Evolutionary conservation across 2,888 invertebrate species (phyloP), one percentile per base, ranked within the genome.

Genomic region (Boloria selene): DNA sequence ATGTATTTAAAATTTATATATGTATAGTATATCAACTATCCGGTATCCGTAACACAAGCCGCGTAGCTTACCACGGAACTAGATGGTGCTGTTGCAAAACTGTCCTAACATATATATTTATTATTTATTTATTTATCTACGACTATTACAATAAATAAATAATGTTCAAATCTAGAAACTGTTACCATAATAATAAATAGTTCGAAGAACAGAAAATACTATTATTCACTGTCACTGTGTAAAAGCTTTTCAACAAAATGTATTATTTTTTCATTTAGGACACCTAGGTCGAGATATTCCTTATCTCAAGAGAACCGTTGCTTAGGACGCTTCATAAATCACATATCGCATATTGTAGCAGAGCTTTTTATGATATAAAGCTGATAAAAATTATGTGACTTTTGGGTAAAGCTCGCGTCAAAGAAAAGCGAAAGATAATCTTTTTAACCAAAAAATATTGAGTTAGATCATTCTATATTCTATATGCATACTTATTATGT

Each of bases 301-400:
- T 22, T 56, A 56, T 56, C 56, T 56, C 13, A 22, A n/a, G 55
- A 56, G 45, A 45, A 42, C 22, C 45, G 13, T n/a, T 45, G 26
- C 26, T 56, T 13, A 53, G 16, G 53, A 44, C 44, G 44, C 44
- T 45, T 56, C 56, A 56, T 56, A 56, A 56, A 56, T 56, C 56
- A 56, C 26, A 22, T 56, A 56, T 38, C 31, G 31, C 31, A 56
- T 22, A 56, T 18, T 10, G 13, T 45, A 10, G 22, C 45, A 45
- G 13, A 45, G 45, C 4, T 56, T 56, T 26, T 56, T 22, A 45
- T 45, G 56, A 56, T 45, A 45, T 45, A 38, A 38, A 56, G 18
- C 26, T 13, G 45, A 45, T 45, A 26, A 45, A 56, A 56, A 45
- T 13, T 45, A n/a, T 56, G 45, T 56, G 45, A 45, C 45, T 45